Evolutionary conservation across 1,140 invertebrate species (phyloP).

Genomic region (Drosophila navojoa): DNA sequence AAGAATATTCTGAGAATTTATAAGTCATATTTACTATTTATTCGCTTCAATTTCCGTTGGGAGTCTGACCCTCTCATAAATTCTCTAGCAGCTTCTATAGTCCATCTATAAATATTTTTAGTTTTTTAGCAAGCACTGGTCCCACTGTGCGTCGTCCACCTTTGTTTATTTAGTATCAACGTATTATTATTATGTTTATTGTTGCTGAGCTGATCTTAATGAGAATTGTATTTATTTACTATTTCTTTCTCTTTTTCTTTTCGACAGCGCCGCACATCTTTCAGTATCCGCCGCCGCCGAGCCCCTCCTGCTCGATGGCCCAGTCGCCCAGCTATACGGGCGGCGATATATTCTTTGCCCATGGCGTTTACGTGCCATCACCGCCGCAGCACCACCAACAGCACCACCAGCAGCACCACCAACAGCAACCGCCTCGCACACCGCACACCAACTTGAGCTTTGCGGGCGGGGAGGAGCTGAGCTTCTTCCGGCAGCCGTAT

Average conservation of each 20-base stretch:
- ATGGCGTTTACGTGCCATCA: conserved; percentile 53
- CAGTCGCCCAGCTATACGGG: conserved; percentile 54
- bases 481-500: conserved; percentile 73
- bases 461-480: conserved; percentile 70
- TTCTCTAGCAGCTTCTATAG: too few species aligned
- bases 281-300: conserved; percentile 80
- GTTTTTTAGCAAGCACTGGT: too few species aligned
- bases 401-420: background rate
- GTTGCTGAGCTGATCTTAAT: conserved; percentile 6
- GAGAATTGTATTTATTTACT: conserved; percentile 12
- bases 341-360: conserved; percentile 77
- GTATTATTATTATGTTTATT: conserved; percentile 21
- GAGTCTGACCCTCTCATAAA: too few species aligned
- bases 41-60: too few species aligned
- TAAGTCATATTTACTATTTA: too few species aligned
- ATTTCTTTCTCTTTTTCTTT: background rate
- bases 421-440: conserved; percentile 38
- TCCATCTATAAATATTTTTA: too few species aligned
- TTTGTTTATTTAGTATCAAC: conserved; percentile 52
- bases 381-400: background rate
- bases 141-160: conserved; percentile 16
- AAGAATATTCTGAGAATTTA: too few species aligned
- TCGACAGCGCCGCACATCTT: conserved; percentile 76
- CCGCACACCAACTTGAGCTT: conserved; percentile 76
- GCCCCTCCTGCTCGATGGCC: conserved; percentile 70